A percentile compares a stretch with the other conserved stretches of the same genome.
Evolutionary conservation across 2,888 invertebrate genomes (phyloP).

Genomic region (Nephrotoma appendiculata): DNA sequence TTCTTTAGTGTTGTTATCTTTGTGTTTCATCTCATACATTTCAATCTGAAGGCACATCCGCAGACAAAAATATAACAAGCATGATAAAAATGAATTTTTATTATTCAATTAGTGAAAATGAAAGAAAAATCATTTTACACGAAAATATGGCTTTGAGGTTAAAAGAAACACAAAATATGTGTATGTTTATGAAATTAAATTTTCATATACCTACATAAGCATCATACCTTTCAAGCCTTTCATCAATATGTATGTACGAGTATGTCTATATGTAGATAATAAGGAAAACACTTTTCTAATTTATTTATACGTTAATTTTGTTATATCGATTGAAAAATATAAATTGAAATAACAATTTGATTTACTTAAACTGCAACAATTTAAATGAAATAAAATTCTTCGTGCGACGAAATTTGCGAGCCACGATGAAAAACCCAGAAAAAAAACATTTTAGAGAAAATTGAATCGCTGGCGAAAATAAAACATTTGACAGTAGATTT

Average conservation of each 20-base stretch:
- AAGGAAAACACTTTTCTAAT: background rate
- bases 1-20: background rate
- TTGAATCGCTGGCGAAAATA: background rate
- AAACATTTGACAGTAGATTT: background rate
- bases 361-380: background rate
- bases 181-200: background rate
- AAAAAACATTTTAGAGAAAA: background rate
- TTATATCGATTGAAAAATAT: background rate
- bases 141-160: background rate
- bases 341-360: background rate
- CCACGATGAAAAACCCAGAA: background rate
- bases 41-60: background rate
- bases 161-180: background rate
- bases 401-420: background rate
- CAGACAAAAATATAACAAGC: background rate
- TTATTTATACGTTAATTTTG: too few species aligned
- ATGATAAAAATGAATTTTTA: background rate
- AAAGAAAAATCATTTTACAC: background rate
- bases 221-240: background rate
- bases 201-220: background rate
- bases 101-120: background rate
- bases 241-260: background rate
- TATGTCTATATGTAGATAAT: too few species aligned
- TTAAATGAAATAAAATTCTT: background rate
- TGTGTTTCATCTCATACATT: background rate